Evolutionary conservation across 2,113 vertebrate species (phyloP).

Genomic region (Pelecanoides urinatrix): DNA sequence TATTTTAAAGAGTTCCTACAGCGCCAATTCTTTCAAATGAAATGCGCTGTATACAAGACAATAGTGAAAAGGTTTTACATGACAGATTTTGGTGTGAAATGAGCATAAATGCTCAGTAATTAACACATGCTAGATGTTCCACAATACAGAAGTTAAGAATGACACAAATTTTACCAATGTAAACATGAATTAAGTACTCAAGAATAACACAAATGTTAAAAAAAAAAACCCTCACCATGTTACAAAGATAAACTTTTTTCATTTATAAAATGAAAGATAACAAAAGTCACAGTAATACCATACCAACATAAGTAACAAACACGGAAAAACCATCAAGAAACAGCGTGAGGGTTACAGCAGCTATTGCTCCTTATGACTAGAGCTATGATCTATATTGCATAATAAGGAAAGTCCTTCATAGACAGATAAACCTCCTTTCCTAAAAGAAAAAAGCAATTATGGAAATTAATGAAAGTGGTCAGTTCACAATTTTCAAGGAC

Average conservation of each 20-base stretch:
- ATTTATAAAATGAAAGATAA: not conserved
- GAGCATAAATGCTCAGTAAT: not conserved
- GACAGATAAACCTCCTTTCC: not conserved
- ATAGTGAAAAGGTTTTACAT: not conserved
- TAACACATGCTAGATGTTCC: not conserved
- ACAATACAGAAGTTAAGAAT: not conserved
- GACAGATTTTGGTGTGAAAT: not conserved
- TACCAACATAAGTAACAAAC: not conserved
- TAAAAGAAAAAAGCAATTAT: not conserved
- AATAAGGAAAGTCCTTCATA: not conserved
- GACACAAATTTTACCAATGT: not conserved
- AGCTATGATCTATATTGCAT: not conserved
- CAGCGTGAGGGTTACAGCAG: not conserved
- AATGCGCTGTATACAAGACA: not conserved
- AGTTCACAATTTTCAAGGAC: constrained; percentile 15
- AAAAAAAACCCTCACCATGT: not conserved
- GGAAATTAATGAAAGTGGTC: constrained; percentile 2
- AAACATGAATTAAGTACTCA: not conserved
- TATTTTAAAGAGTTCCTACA: not conserved
- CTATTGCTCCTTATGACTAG: not conserved
- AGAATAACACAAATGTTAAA: not conserved
- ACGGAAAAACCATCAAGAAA: not conserved
- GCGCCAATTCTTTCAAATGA: not conserved
- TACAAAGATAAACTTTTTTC: not conserved
- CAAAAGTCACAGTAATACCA: not conserved